phyloP scores from a whole-genome alignment of 1,140 invertebrate genomes.

The Latrodectus geometricus region DNA sequence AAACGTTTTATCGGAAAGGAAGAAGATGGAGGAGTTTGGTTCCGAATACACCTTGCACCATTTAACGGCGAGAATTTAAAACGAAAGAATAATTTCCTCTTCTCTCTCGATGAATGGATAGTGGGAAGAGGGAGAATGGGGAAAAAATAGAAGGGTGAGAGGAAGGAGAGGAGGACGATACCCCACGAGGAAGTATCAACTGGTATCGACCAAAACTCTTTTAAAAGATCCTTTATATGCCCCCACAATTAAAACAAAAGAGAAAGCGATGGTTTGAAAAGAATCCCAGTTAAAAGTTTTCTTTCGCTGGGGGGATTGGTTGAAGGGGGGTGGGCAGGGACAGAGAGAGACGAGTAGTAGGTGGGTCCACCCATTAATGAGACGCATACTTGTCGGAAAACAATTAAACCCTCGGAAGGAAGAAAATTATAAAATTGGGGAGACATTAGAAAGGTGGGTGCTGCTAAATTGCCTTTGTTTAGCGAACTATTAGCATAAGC shows the following conservation, averaged over 20 bases:
- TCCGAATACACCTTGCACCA: slow-evolving; percentile 17
- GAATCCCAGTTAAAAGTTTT: slow-evolving; percentile 59
- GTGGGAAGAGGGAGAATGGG: neutral
- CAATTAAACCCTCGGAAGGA: slow-evolving; percentile 49
- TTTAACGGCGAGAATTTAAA: slow-evolving; percentile 44
- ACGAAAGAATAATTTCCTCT: slow-evolving; percentile 34
- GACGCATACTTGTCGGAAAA: slow-evolving; percentile 59
- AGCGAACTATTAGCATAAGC: slow-evolving; percentile 62
- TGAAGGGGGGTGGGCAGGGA: too few species aligned
- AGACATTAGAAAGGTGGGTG: slow-evolving; percentile 59
- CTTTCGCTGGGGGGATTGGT: slow-evolving; percentile 9
- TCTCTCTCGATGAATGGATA: neutral
- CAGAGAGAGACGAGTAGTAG: slow-evolving; percentile 40
- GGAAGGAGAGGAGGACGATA: neutral
- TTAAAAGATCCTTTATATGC: slow-evolving; percentile 26
- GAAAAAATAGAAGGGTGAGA: neutral
- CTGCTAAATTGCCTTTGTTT: slow-evolving; percentile 61
- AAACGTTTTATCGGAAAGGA: neutral
- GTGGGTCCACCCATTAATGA: slow-evolving; percentile 53
- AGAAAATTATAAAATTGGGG: slow-evolving; percentile 53
- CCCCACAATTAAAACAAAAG: slow-evolving; percentile 60
- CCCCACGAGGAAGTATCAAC: slow-evolving; percentile 38
- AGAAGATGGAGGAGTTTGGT: neutral
- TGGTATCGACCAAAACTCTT: slow-evolving; percentile 44
- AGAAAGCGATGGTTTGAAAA: slow-evolving; percentile 27